phyloP scores from a whole-genome alignment of 1,140 invertebrate genomes.

The Harpegnathos saltator region DNA sequence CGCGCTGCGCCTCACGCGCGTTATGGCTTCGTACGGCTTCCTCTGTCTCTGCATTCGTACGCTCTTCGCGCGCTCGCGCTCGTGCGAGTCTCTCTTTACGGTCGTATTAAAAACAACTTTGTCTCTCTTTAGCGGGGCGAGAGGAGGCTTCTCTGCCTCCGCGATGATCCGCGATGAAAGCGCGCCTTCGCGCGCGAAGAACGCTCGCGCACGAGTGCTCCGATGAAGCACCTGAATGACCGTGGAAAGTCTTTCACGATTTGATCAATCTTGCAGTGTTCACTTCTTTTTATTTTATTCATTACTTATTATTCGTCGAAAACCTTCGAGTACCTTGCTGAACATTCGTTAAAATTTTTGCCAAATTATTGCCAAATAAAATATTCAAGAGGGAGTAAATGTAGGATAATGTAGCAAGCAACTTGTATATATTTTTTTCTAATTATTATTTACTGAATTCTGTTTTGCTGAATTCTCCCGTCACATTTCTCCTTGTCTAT shows the following conservation, averaged over 20 bases:
- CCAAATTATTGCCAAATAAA: no score
- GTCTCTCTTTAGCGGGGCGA: slow-evolving; percentile 41
- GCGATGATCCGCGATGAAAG: background rate
- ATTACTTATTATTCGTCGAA: no score
- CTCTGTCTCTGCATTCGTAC: slow-evolving; percentile 35
- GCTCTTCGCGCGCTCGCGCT: background rate
- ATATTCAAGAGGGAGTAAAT: no score
- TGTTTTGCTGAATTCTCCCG: no score
- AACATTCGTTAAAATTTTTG: no score
- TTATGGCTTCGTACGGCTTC: slow-evolving; percentile 60
- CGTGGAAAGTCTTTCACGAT: background rate
- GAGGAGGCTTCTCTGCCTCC: background rate
- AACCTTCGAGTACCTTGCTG: no score
- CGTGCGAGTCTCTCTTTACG: slow-evolving; percentile 25
- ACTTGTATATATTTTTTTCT: no score
- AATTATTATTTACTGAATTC: background rate
- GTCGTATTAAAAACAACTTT: slow-evolving; percentile 46
- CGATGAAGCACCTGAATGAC: background rate
- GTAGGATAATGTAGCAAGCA: no score
- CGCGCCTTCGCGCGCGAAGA: background rate
- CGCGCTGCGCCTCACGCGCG: slow-evolving; percentile 39
- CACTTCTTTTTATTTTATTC: no score
- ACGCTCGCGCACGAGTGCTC: background rate
- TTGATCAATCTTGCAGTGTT: background rate
- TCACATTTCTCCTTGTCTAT: no score